Percentiles rank a stretch among this genome's conserved stretches.
These are phyloP conservation scores for Pseudorectes ferrugineus DNA, from an alignment of 2,113 vertebrate species.

Conservation along the genomic window DNA sequence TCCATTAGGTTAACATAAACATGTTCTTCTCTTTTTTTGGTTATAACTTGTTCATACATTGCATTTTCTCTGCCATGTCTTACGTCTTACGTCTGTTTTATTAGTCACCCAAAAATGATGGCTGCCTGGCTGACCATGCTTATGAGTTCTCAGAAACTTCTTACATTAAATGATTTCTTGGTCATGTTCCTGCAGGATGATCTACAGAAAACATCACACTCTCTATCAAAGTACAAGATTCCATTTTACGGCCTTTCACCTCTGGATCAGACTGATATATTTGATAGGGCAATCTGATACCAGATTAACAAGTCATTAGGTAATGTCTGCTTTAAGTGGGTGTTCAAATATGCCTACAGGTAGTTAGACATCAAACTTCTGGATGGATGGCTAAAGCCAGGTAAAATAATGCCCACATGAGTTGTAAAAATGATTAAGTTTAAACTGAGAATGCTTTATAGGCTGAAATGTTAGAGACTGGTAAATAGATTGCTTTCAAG, in stretches of 20 bases:
- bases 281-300: background rate
- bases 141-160: background rate
- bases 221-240: background rate
- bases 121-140: background rate
- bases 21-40: background rate
- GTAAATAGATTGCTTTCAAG: background rate
- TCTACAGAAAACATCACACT: background rate
- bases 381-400: background rate
- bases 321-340: background rate
- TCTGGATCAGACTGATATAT: background rate
- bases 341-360: background rate
- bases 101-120: background rate
- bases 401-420: background rate
- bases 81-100: background rate
- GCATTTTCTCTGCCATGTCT: background rate
- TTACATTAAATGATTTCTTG: background rate
- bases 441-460: background rate
- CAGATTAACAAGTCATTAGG: background rate
- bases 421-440: background rate
- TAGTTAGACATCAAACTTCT: background rate
- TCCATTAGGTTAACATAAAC: background rate
- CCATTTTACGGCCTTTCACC: background rate
- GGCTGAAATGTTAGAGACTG: background rate
- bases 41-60: background rate
- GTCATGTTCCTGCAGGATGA: background rate